Evolutionary conservation across 2,113 vertebrate species (phyloP), one percentile per base, ranked within the genome.

Genomic region (Lethenteron reissneri): DNA sequence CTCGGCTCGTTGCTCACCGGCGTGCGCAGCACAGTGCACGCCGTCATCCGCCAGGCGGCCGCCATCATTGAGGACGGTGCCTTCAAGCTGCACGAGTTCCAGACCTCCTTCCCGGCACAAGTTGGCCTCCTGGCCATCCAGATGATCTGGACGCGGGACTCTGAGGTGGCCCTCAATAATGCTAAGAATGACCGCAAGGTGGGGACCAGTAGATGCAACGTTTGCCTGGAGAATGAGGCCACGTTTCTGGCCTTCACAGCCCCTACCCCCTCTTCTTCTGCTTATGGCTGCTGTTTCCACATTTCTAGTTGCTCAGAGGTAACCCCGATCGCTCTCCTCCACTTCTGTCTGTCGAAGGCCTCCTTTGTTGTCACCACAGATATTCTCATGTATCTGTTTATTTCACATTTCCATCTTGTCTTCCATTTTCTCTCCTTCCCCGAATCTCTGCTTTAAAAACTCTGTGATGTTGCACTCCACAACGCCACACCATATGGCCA

Each of bases 71-170:
- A 75, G 1, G 83, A 87, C 72, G 76, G 82, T 0, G 74, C 74
- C 70, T 78, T 86, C 73, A 78, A 84, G 71, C 78, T 88, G 1
- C 76, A 82, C 78, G 84, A 85, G 58, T 86, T 87, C 75, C 84
- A 86, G 80, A 72, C 79, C 10, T 78, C 76, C 71, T 87, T 85
- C 73, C 86, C 84, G 2, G 85, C 79, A 78, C 77, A 82, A 79
- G 79, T 82, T 76, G 81, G 81, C 62, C 79, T 82, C 74, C 77
- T 82, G 76, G 81, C 80, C 77, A 81, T 82, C 78, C 81, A 82
- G 72, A 80, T 82, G 78, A 79, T 82, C 73, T 82, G 81, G 81
- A 82, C 81, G 56, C 79, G 78, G 76, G 79, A 82, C 75, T 78
- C 81, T 72, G 81, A 82, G 75, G 78, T 78, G 72, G 81, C 81